phyloP scores from a whole-genome alignment of 2,113 vertebrate genomes.

The Nothocercus nigrocapillus region DNA sequence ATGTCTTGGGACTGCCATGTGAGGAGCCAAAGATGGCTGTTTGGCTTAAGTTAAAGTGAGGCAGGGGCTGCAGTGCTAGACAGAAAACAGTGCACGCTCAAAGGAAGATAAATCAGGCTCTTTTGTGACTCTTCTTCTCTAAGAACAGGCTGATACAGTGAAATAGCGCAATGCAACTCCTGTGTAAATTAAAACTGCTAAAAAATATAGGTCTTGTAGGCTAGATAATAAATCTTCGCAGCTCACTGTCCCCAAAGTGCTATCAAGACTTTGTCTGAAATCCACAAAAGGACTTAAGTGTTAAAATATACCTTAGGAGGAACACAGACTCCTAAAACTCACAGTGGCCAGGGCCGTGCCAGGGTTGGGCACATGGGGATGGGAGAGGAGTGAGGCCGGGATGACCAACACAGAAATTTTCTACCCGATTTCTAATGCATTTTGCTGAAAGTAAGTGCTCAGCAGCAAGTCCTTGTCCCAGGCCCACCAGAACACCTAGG shows the following conservation, averaged over 20 bases:
- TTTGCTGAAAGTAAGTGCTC: neutral
- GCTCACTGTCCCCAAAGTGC: neutral
- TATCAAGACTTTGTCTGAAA: neutral
- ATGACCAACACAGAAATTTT: neutral
- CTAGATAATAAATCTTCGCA: neutral
- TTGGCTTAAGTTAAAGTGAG: constrained; percentile 8
- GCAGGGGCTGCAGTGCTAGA: neutral
- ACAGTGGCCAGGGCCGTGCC: neutral
- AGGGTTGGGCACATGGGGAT: neutral
- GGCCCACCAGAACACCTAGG: neutral
- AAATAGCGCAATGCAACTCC: neutral
- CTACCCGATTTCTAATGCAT: too few species aligned
- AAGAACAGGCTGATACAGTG: neutral
- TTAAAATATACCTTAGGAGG: neutral
- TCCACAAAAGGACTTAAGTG: neutral
- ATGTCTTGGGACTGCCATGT: neutral
- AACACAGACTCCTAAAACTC: neutral
- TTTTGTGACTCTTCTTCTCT: neutral
- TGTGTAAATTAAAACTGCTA: constrained; percentile 19
- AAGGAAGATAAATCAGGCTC: constrained; percentile 4
- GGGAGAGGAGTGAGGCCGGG: neutral
- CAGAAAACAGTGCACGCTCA: neutral
- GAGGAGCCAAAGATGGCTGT: neutral
- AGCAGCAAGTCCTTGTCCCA: neutral
- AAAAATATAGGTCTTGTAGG: neutral